A percentile compares a stretch with the other conserved stretches of the same genome.
Evolutionary conservation across 2,797 vertebrate genomes (phyloP).

Genomic region (Neoniphon sammara): DNA sequence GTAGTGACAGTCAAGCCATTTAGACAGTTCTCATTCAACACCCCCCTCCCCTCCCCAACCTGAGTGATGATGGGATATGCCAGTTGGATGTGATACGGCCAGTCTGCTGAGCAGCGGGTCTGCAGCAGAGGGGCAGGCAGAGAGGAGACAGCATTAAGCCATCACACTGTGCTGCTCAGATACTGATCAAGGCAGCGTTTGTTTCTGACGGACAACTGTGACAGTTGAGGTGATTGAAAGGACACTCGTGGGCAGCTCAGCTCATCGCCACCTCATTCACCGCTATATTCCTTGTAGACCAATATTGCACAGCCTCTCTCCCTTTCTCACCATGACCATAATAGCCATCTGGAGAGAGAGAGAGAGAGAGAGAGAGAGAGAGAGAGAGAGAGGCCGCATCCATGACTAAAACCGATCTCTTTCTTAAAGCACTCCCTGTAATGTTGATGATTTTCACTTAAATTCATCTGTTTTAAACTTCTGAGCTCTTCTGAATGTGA

Average conservation of each 20-base stretch:
- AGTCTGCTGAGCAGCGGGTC: constrained; percentile 34
- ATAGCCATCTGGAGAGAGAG: not conserved
- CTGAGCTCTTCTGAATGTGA: constrained; percentile 9
- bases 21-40: constrained; percentile 29
- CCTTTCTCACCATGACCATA: not conserved
- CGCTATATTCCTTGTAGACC: constrained; percentile 31
- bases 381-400: no score
- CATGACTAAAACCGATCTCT: constrained; percentile 29
- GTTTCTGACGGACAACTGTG: constrained; percentile 55
- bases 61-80: constrained; percentile 26
- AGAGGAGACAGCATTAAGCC: constrained; percentile 35
- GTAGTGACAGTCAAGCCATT: constrained; percentile 39
- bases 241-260: constrained; percentile 46
- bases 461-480: constrained; percentile 17
- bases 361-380: no score
- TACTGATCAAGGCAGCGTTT: not conserved
- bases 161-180: constrained; percentile 20
- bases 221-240: constrained; percentile 56
- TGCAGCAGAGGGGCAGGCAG: constrained; percentile 5
- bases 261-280: constrained; percentile 45
- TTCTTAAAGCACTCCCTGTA: constrained; percentile 12
- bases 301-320: not conserved
- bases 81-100: constrained; percentile 30
- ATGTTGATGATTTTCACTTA: constrained; percentile 7
- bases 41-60: not conserved